phyloP scores from a whole-genome alignment of 2,797 vertebrate species.

The Synaphobranchus kaupii region DNA sequence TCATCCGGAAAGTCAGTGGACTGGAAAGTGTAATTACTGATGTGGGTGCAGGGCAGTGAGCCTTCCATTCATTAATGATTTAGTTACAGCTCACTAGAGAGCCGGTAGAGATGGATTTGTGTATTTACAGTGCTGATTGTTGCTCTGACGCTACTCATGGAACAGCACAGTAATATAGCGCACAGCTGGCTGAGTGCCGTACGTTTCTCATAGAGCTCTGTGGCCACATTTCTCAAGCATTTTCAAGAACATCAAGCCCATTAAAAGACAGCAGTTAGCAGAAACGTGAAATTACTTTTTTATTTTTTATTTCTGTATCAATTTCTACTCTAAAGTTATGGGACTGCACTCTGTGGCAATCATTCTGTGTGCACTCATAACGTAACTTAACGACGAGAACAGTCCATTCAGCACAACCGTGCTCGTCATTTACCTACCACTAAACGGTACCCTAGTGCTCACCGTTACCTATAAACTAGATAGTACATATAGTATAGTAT shows the following conservation, averaged over 20 bases:
- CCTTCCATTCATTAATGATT: constrained; percentile 59
- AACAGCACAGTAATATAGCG: constrained; percentile 58
- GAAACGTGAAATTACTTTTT: background rate
- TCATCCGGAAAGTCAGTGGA: constrained; percentile 55
- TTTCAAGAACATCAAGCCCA: constrained; percentile 31
- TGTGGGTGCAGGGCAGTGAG: constrained; percentile 33
- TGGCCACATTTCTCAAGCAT: constrained; percentile 21
- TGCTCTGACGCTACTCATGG: constrained; percentile 22
- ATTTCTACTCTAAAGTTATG: background rate
- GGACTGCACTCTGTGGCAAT: too few relatives aligned
- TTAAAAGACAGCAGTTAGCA: too few relatives aligned
- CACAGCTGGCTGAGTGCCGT: constrained; percentile 30
- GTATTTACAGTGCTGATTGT: constrained; percentile 17
- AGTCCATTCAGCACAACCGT: too few relatives aligned
- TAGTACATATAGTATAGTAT: too few relatives aligned
- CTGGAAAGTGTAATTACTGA: constrained; percentile 60
- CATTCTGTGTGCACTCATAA: too few relatives aligned
- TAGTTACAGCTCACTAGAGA: constrained; percentile 54
- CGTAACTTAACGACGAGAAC: too few relatives aligned
- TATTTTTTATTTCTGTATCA: background rate
- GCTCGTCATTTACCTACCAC: too few relatives aligned
- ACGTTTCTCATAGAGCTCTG: constrained; percentile 30
- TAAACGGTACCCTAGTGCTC: too few relatives aligned
- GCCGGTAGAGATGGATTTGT: constrained; percentile 64
- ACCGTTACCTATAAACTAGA: too few relatives aligned